Percentiles rank a stretch among this genome's conserved stretches.
Evolutionary conservation across 2,113 vertebrate genomes (phyloP).

Genomic region (Cephalopterus ornatus): DNA sequence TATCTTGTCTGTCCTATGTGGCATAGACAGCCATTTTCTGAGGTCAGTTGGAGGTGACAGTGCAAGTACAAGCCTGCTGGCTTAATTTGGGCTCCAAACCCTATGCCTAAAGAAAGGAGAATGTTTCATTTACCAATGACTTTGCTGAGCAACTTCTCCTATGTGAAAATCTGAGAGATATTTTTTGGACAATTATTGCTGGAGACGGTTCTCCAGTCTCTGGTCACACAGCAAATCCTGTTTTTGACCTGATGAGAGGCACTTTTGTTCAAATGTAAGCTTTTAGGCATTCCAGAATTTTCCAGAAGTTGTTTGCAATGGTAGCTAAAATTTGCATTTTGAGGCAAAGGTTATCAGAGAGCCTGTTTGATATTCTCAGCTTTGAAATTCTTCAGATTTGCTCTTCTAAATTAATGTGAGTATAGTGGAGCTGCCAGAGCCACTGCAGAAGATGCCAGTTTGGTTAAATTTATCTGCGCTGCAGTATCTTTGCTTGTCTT

Average conservation of each 20-base stretch:
- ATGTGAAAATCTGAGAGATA: background rate
- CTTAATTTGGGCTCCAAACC: rapidly evolving
- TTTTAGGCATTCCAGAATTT: background rate
- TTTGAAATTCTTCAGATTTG: background rate
- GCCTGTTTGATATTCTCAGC: background rate
- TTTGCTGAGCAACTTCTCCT: background rate
- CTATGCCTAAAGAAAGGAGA: background rate
- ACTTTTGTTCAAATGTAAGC: background rate
- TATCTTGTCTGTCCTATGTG: background rate
- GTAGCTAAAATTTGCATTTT: background rate
- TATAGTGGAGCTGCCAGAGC: background rate
- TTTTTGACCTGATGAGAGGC: background rate
- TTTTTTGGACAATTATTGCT: background rate
- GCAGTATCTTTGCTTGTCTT: background rate
- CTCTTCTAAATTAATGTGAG: background rate
- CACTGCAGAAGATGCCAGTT: background rate
- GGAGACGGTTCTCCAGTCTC: background rate
- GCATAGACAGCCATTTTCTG: background rate
- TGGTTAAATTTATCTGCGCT: background rate
- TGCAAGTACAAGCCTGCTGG: background rate
- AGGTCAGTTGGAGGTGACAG: background rate
- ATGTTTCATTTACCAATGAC: background rate
- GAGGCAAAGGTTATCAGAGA: background rate
- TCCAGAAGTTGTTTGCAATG: background rate
- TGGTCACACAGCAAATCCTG: background rate